Evolutionary conservation across 2,797 vertebrate genomes (phyloP).

Genomic region (Tadarida brasiliensis): DNA sequence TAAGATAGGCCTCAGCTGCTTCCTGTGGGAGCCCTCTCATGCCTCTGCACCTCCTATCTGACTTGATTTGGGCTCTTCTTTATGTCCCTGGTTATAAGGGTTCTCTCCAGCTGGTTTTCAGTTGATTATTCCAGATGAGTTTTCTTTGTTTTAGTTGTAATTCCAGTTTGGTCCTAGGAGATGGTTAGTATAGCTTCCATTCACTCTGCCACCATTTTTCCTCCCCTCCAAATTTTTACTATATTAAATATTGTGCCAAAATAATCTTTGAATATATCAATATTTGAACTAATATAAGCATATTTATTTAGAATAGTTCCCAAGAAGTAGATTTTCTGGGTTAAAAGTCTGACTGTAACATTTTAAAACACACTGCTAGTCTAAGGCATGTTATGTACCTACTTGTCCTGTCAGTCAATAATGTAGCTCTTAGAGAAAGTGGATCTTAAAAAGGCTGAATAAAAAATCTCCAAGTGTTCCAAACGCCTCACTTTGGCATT

Average conservation of each 20-base stretch:
- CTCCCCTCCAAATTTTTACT: background rate
- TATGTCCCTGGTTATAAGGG: too few relatives aligned
- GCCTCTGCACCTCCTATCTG: too few relatives aligned
- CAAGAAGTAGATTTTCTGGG: background rate
- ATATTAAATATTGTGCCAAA: background rate
- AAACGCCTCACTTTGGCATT: background rate
- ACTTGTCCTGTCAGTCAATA: background rate
- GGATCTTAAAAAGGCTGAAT: background rate
- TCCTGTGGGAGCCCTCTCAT: too few relatives aligned
- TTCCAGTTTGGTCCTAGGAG: too few relatives aligned
- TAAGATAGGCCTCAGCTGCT: too few relatives aligned
- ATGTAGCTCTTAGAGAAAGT: background rate
- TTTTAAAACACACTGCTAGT: background rate
- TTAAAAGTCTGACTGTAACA: background rate
- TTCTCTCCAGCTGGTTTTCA: too few relatives aligned
- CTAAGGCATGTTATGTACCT: background rate
- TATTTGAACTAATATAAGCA: background rate
- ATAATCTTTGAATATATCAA: background rate
- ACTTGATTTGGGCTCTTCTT: too few relatives aligned
- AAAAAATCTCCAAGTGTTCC: background rate
- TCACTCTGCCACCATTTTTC: too few relatives aligned
- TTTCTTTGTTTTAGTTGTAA: too few relatives aligned
- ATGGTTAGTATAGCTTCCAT: too few relatives aligned
- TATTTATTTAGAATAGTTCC: conserved; percentile 44
- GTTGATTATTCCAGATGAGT: too few relatives aligned